Percentiles rank a stretch among this genome's conserved stretches.
Evolutionary conservation across 2,113 vertebrate genomes (phyloP).

Genomic region (Todiramphus chloris): DNA sequence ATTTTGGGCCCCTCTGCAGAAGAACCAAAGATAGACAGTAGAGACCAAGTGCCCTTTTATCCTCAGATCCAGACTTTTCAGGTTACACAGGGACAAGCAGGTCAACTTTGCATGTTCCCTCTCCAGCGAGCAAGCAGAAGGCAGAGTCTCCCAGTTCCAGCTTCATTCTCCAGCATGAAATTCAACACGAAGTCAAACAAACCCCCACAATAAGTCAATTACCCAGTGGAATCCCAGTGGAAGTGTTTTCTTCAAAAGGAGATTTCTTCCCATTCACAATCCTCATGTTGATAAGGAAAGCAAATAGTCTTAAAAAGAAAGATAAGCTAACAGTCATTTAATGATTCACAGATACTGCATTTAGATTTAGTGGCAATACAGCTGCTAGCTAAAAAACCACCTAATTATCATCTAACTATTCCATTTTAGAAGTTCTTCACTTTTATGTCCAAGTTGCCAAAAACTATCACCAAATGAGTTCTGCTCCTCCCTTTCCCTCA

Average conservation of each 20-base stretch:
- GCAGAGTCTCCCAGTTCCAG: not conserved
- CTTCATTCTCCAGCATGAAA: not conserved
- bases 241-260: not conserved
- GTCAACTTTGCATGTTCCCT: fast-evolving
- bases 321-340: not conserved
- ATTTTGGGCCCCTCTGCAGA: not conserved
- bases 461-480: not conserved
- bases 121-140: not conserved
- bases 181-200: not conserved
- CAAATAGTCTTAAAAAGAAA: not conserved
- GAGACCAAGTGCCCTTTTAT: not conserved
- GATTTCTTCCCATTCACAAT: not conserved
- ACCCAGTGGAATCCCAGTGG: not conserved
- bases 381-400: not conserved
- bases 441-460: not conserved
- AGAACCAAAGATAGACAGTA: not conserved
- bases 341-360: not conserved
- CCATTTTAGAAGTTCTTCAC: not conserved
- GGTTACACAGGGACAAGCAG: not conserved
- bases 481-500: not conserved
- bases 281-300: not conserved
- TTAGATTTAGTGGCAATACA: not conserved
- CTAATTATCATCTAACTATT: not conserved
- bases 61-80: not conserved
- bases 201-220: not conserved